Evolutionary conservation across 2,113 vertebrate genomes (phyloP), one percentile per base, ranked within the genome.

Genomic region (Zapus hudsonius): DNA sequence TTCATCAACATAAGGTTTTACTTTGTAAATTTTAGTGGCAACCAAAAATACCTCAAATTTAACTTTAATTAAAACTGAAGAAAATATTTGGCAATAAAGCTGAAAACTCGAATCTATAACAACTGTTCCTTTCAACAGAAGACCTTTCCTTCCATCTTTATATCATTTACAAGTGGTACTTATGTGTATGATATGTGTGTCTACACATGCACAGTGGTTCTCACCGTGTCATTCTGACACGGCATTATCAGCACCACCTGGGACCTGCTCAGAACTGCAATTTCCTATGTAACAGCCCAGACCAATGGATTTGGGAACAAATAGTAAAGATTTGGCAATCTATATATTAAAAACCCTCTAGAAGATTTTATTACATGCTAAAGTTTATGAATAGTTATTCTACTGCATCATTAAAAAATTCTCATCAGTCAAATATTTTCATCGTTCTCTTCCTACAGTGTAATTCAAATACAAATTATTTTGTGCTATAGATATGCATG

Each of bases 61-160:
- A 90, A 66, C 57, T 90, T 88, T 79, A 89, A 47, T 92, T 83
- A 76, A 74, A 91, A 78, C 40, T 57, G 33, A 93, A 38, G 64
- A 33, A 94, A 7, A 74, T 89, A 75, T 81, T 90, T 81, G 19
- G 82, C 16, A 5, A 79, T 52, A 27, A 36, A 23, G 15, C 47
- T 76, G 22, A 82, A 94, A 91, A 55, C 6, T 72, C 22, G 80
- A 67, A 81, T 59, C 86, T 91, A 20, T 63, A 92, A 59, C n/a
- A 81, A 33, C 31, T 23, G 17, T 84, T 84, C 31, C 44, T 86
- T 90, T 59, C 64, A 80, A 59, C 25, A 91, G 20, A 25, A 70
- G 57, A 55, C 36, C 29, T 44, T 63, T 76, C 47, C 63, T 94
- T 92, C 17, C 52, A 66, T 63, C 69, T 44, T 85, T 20, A 3